These are phyloP conservation scores for Argyresthia goedartella DNA, from an alignment of 2,888 invertebrate species.

Conservation along the genomic window DNA sequence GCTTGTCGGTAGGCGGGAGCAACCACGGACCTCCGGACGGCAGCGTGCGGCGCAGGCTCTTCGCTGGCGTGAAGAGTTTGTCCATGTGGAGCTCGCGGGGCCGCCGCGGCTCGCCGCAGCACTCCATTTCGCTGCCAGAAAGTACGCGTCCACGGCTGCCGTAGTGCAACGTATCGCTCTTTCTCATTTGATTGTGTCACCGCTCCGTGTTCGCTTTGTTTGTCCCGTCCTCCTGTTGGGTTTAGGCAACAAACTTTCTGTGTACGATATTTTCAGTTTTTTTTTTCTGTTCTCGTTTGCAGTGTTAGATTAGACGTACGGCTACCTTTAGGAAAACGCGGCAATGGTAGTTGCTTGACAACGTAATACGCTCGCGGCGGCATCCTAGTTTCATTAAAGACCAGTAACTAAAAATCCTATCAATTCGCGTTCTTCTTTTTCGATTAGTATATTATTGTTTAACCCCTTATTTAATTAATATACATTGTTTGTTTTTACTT, in stretches of 20 bases:
- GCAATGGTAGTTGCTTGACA: no score
- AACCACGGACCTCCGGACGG: conserved; percentile 67
- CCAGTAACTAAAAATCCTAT: no score
- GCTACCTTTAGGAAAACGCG: no score
- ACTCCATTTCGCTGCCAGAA: conserved; percentile 89
- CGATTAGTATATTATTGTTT: conserved; percentile 18
- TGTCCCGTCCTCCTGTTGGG: conserved; percentile 52
- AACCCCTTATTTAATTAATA: conserved; percentile 13
- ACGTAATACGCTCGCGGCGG: no score
- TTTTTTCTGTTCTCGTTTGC: conserved; percentile 49
- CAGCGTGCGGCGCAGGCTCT: conserved; percentile 80
- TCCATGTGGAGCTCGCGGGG: conserved; percentile 80
- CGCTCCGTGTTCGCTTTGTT: conserved; percentile 47
- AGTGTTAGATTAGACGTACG: conserved; percentile 58
- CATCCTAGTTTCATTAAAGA: no score
- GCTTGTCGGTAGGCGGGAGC: conserved; percentile 65
- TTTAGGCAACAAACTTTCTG: conserved; percentile 58
- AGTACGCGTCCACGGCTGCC: conserved; percentile 75
- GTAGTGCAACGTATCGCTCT: conserved; percentile 58
- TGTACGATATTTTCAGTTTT: conserved; percentile 39
- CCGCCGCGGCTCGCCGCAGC: conserved; percentile 78
- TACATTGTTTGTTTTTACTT: conserved; percentile 13
- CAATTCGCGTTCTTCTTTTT: conserved; percentile 13
- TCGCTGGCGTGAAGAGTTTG: conserved; percentile 85
- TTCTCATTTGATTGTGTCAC: conserved; percentile 51